phyloP scores from a whole-genome alignment of 2,888 invertebrate species.

The Microctonus hyperodae region DNA sequence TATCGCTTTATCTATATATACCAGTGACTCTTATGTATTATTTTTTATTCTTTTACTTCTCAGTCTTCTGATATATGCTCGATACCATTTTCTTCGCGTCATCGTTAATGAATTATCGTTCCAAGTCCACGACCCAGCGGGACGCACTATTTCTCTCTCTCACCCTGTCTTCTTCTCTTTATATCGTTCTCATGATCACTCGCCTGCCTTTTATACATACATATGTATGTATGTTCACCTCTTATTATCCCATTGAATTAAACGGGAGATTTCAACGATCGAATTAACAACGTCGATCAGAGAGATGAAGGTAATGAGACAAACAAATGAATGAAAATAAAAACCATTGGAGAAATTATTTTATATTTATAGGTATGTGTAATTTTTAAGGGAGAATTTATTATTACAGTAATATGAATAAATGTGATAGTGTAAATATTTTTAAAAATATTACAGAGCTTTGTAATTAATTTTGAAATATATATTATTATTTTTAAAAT shows the following conservation, averaged over 20 bases:
- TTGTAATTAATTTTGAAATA: no score
- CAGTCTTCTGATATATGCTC: slow-evolving; percentile 16
- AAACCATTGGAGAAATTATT: slow-evolving; percentile 8
- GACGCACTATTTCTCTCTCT: slow-evolving; percentile 34
- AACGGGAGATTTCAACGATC: slow-evolving; percentile 44
- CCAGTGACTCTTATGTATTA: background rate
- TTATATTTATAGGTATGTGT: no score
- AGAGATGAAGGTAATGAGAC: slow-evolving; percentile 24
- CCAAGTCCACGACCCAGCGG: slow-evolving; percentile 38
- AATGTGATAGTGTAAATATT: no score
- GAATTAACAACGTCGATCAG: slow-evolving; percentile 42
- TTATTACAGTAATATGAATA: no score
- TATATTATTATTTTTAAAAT: no score
- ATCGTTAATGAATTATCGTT: slow-evolving; percentile 46
- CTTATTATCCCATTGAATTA: slow-evolving; percentile 40
- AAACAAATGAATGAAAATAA: slow-evolving; percentile 1
- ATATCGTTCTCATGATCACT: background rate
- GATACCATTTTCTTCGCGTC: slow-evolving; percentile 42
- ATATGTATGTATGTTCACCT: slow-evolving; percentile 18
- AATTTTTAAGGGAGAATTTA: no score
- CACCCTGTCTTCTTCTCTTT: slow-evolving; percentile 6
- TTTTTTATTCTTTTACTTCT: slow-evolving; percentile 8
- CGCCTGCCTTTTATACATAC: background rate
- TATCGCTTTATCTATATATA: background rate
- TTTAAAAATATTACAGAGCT: no score